phyloP scores from a whole-genome alignment of 2,888 invertebrate genomes.

The Dicyrtomina minuta region DNA sequence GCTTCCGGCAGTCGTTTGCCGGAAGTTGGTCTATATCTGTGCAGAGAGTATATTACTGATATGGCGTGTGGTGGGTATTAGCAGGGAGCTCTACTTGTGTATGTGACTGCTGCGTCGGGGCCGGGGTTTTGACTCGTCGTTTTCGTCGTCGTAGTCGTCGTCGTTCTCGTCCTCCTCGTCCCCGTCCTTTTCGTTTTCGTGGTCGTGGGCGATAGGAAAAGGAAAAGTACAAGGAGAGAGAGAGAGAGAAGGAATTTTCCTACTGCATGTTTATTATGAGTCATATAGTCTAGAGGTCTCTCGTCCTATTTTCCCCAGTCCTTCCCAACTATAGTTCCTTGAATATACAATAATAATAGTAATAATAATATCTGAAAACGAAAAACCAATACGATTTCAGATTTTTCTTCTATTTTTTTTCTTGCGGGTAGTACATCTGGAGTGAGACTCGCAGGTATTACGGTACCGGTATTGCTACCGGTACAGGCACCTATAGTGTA shows the following conservation, averaged over 20 bases:
- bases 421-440: too few species aligned
- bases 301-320: background rate
- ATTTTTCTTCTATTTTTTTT: too few species aligned
- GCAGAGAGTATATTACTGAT: too few species aligned
- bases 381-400: too few species aligned
- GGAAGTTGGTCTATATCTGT: slow-evolving; percentile 49
- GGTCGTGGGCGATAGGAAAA: background rate
- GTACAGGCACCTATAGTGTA: too few species aligned
- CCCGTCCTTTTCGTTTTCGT: background rate
- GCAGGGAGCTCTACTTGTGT: background rate
- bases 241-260: background rate
- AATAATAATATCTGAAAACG: too few species aligned
- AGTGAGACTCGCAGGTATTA: too few species aligned
- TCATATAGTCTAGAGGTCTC: background rate
- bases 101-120: background rate
- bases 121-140: background rate
- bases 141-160: background rate
- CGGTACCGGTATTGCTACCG: too few species aligned
- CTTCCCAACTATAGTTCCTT: too few species aligned
- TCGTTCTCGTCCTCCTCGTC: background rate
- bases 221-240: too few species aligned
- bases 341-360: too few species aligned
- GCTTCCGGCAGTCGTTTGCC: slow-evolving; percentile 53
- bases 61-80: background rate
- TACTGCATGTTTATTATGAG: background rate